phyloP scores from a whole-genome alignment of 2,888 invertebrate genomes.

The Willowsia nigromaculata region DNA sequence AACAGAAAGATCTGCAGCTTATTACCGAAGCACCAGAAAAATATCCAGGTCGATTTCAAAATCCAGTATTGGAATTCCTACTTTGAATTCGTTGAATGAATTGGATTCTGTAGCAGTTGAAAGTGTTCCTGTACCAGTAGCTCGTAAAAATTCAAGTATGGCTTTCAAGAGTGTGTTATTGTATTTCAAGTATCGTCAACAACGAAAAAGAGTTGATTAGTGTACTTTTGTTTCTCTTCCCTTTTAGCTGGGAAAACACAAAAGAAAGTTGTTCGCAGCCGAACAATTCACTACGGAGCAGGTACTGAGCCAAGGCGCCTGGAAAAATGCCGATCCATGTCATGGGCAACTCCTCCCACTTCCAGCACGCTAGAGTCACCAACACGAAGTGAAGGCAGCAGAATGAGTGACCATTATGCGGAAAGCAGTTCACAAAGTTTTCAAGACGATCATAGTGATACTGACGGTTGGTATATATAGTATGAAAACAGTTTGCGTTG shows the following conservation, averaged over 20 bases:
- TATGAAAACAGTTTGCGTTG: background rate
- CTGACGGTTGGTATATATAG: too few species aligned
- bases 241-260: background rate
- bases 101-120: constrained; percentile 44
- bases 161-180: too few species aligned
- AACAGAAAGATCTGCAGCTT: constrained; percentile 24
- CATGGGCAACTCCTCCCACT: constrained; percentile 50
- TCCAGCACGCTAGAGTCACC: constrained; percentile 4
- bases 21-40: constrained; percentile 58
- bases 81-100: constrained; percentile 12
- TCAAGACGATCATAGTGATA: background rate
- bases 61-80: background rate
- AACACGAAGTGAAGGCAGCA: constrained; percentile 10
- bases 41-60: constrained; percentile 40
- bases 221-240: too few species aligned
- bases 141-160: background rate
- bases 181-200: too few species aligned
- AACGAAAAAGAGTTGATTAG: too few species aligned
- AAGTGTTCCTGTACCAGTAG: constrained; percentile 26
- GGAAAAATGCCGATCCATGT: constrained; percentile 59
- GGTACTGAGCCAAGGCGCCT: constrained; percentile 26
- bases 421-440: background rate
- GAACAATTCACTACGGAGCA: constrained; percentile 63
- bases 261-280: constrained; percentile 36
- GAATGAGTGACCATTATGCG: background rate